Base-by-base conservation (phyloP, 2,888 invertebrate species). In the Drosophila prostipennis region DNA sequence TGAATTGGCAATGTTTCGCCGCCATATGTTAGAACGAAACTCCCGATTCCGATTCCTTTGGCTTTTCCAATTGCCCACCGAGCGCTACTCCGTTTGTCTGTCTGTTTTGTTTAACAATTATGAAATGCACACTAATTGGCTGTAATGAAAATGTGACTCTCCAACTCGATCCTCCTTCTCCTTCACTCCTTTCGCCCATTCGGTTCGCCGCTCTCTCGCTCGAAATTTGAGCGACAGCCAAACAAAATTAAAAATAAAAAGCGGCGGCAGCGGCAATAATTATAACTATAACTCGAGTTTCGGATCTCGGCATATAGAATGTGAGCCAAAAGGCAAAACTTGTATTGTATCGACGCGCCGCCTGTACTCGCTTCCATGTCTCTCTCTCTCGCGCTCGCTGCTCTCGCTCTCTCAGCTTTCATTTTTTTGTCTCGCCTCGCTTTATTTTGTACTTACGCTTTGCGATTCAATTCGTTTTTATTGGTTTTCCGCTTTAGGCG, bases 91-190 rank as follows among this genome's bases (percentile, higher is more conserved):
- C n/a, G n/a, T 34, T 16, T 45, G 29, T n/a, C 26, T 16, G 26
- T 51, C 29, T 83, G 70, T 80, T 87, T 86, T 84, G 76, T 86
- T 87, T 80, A 89, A 84, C 79, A 90, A 89, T 90, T 90, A 90
- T 89, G 86, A 90, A 90, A 89, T 90, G 86, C 85, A 90, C 79
- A 89, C 90, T 90, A 90, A 90, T 90, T 90, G 84, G 73, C 79
- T 80, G 77, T 87, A 87, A 83, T 82, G 79, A 80, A 83, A 88
- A 90, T 88, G 67, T 74, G 64, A 67, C 42, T 72, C 48, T 37
- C 59, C 52, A 59, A 34, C 74, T 55, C 46, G 58, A 46, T 36
- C 57, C 57, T 11, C 53, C 45, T 36, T 11, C 26, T 43, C 46
- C 19, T 19, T 19, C 19, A 19, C 19, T 19, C 19, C 46, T 39